These are phyloP conservation scores for Encarsia formosa DNA, from an alignment of 2,888 invertebrate genomes.

Conservation along the genomic window DNA sequence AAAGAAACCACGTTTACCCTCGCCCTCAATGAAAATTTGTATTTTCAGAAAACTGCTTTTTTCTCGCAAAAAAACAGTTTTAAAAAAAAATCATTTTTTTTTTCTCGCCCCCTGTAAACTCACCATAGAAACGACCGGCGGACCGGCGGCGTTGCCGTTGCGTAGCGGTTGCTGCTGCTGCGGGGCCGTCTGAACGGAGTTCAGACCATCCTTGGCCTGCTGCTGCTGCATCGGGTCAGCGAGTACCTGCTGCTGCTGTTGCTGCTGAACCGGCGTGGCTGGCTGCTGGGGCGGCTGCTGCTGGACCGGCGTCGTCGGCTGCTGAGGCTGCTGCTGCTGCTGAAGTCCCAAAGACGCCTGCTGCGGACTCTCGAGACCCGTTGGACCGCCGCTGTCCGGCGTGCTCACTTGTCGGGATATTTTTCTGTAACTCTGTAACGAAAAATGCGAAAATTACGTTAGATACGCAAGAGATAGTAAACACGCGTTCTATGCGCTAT, in stretches of 20 bases:
- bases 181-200: slow-evolving; percentile 34
- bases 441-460: not conserved
- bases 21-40: too few relatives aligned
- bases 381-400: slow-evolving; percentile 47
- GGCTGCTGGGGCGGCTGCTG: slow-evolving; percentile 39
- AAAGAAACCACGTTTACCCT: too few relatives aligned
- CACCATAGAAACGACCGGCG: slow-evolving; percentile 50
- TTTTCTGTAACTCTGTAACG: slow-evolving; percentile 48
- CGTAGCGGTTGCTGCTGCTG: slow-evolving; percentile 38
- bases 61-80: too few relatives aligned
- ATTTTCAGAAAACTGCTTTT: too few relatives aligned
- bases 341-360: slow-evolving; percentile 45
- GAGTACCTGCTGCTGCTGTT: slow-evolving; percentile 41
- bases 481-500: too few relatives aligned
- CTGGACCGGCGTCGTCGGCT: slow-evolving; percentile 36
- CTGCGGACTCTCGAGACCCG: slow-evolving; percentile 49
- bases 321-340: slow-evolving; percentile 43
- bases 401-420: slow-evolving; percentile 49
- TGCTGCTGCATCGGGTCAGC: slow-evolving; percentile 37
- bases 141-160: slow-evolving; percentile 47
- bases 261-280: slow-evolving; percentile 44
- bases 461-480: too few relatives aligned
- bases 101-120: slow-evolving; percentile 31
- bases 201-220: too few relatives aligned
- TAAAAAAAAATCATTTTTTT: too few relatives aligned